Conservation (phyloP, 2,888 invertebrate genomes). For the Drosophila testacea region DNA sequence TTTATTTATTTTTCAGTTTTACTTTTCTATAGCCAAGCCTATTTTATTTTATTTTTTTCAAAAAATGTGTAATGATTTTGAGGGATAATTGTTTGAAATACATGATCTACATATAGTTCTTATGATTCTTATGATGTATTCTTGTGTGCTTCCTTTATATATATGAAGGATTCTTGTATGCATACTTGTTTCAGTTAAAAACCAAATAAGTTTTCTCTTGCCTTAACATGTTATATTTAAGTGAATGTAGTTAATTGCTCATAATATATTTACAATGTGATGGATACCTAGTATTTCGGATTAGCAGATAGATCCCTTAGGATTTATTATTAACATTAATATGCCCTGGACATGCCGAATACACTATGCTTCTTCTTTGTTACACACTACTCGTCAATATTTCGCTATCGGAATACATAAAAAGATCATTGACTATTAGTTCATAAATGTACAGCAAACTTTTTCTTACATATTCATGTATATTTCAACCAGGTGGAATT, state of each 20-base stretch:
- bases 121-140: not conserved
- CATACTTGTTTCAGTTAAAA: not conserved
- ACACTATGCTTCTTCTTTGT: constrained; percentile 1
- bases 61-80: constrained; percentile 2
- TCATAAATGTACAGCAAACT: not conserved
- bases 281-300: not conserved
- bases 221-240: not conserved
- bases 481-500: not conserved
- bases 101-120: constrained; percentile 5
- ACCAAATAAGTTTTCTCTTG: not conserved
- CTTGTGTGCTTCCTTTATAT: not conserved
- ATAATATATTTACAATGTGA: constrained; percentile 13
- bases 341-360: constrained; percentile 3
- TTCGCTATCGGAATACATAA: constrained; percentile 3
- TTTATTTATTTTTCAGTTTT: not conserved
- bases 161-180: not conserved
- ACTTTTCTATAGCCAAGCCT: not conserved
- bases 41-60: not conserved
- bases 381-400: not conserved
- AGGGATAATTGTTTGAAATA: not conserved
- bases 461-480: not conserved
- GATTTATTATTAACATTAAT: constrained; percentile 4
- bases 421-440: constrained; percentile 1
- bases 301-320: not conserved
- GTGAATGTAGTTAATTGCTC: constrained; percentile 4